These are phyloP conservation scores for Strongylocentrotus purpuratus DNA, from an alignment of 35 echinoderm and acorn worm species.

Conservation along the genomic window DNA sequence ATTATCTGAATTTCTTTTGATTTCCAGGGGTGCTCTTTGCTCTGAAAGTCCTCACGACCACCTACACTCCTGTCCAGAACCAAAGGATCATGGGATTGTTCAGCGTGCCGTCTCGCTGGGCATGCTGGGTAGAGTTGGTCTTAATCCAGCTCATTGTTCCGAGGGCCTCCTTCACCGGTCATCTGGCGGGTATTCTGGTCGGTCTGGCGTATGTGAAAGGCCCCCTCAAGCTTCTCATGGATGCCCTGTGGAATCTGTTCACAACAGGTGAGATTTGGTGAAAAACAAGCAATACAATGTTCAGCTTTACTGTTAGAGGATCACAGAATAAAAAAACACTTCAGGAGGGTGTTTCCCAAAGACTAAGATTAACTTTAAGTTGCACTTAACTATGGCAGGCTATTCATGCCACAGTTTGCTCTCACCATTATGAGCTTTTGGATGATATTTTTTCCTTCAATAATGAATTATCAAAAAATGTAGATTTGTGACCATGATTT, in stretches of 20 bases:
- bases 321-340: not conserved
- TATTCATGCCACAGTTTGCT: too few species aligned
- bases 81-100: conserved; percentile 95
- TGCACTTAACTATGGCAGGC: too few species aligned
- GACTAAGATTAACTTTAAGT: too few species aligned
- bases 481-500: too few species aligned
- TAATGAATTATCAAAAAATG: too few species aligned
- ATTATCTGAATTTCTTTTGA: not conserved
- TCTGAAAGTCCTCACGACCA: conserved; percentile 88
- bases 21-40: conserved; percentile 88
- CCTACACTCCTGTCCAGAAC: conserved; percentile 77
- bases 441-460: too few species aligned
- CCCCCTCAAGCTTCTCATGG: conserved; percentile 83
- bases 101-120: conserved; percentile 85
- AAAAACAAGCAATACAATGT: not conserved
- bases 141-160: conserved; percentile 91
- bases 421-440: too few species aligned
- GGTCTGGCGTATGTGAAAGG: conserved; percentile 91
- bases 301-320: not conserved
- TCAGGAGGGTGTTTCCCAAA: too few species aligned
- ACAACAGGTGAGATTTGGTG: conserved; percentile 38
- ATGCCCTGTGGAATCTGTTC: conserved; percentile 54
- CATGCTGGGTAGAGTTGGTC: conserved; percentile 95
- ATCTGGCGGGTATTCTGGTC: conserved; percentile 92
- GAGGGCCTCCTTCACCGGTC: conserved; percentile 89